A percentile compares a stretch with the other conserved stretches of the same genome.
phyloP scores from a whole-genome alignment of 2,113 vertebrate species.

The Trichomycterus rosablanca region DNA sequence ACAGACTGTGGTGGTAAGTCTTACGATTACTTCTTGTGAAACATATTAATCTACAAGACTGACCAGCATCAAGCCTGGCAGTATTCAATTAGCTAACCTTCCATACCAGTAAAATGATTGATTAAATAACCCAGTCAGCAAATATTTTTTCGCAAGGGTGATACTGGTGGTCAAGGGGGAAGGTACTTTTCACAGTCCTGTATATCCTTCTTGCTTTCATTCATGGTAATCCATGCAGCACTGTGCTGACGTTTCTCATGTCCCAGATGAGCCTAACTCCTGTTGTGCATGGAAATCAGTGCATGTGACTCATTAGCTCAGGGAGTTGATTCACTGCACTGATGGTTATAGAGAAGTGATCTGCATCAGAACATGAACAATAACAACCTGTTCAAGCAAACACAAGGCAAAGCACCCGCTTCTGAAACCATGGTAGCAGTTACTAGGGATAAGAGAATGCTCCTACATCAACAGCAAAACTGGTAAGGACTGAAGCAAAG shows the following conservation, averaged over 20 bases:
- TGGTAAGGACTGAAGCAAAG: not conserved
- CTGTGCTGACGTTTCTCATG: not conserved
- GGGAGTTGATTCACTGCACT: not conserved
- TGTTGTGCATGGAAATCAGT: not conserved
- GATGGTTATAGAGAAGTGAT: not conserved
- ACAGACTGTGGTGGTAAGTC: no score
- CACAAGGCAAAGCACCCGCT: constrained; percentile 43
- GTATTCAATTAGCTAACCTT: no score
- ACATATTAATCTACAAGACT: no score
- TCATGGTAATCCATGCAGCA: constrained; percentile 12
- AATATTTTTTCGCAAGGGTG: no score
- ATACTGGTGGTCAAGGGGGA: no score
- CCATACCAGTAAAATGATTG: no score
- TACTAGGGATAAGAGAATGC: constrained; percentile 50
- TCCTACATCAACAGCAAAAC: constrained; percentile 34
- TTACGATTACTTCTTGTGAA: no score
- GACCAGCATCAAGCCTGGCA: no score
- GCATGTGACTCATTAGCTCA: constrained; percentile 10
- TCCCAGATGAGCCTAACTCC: not conserved
- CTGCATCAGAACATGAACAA: constrained; percentile 33
- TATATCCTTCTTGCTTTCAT: constrained; percentile 3
- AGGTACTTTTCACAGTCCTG: not conserved
- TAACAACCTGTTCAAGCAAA: constrained; percentile 38
- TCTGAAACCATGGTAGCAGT: constrained; percentile 60
- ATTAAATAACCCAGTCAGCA: no score